Evolutionary conservation across 2,888 invertebrate genomes (phyloP).

Genomic region (Drosophila mercatorum): DNA sequence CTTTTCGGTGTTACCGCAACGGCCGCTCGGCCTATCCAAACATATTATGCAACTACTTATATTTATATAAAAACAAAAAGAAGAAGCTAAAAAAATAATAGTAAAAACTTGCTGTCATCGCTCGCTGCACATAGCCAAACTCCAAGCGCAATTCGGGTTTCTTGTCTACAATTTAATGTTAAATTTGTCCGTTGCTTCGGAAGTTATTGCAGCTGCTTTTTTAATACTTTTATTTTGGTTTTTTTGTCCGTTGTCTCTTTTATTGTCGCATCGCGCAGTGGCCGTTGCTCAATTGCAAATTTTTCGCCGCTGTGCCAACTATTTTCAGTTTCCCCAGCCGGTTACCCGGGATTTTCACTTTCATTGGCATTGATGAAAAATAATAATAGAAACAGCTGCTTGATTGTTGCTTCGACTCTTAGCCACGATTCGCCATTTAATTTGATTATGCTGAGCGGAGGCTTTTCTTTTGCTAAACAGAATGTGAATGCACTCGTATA

Average conservation of each 20-base stretch:
- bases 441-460: not conserved
- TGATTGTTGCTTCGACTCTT: slow-evolving; percentile 10
- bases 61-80: slow-evolving; percentile 9
- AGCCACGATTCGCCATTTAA: not conserved
- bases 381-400: slow-evolving; percentile 51
- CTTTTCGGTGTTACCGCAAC: slow-evolving; percentile 63
- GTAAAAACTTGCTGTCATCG: slow-evolving; percentile 43
- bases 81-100: slow-evolving; percentile 13
- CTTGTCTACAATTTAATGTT: slow-evolving; percentile 61
- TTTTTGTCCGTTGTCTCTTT: not conserved
- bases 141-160: slow-evolving; percentile 19
- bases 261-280: slow-evolving; percentile 26
- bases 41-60: slow-evolving; percentile 63
- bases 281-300: slow-evolving; percentile 56
- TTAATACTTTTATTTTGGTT: not conserved
- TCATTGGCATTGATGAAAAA: slow-evolving; percentile 38
- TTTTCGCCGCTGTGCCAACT: slow-evolving; percentile 51
- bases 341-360: slow-evolving; percentile 72
- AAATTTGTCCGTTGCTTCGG: slow-evolving; percentile 56
- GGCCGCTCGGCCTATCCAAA: slow-evolving; percentile 46
- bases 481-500: not conserved
- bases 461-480: not conserved
- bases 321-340: slow-evolving; percentile 54
- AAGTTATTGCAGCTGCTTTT: slow-evolving; percentile 57
- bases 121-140: slow-evolving; percentile 45